Evolutionary conservation across 2,797 vertebrate genomes (phyloP), one percentile per base, ranked within the genome.

Genomic region (Lindbergichthys nudifrons): DNA sequence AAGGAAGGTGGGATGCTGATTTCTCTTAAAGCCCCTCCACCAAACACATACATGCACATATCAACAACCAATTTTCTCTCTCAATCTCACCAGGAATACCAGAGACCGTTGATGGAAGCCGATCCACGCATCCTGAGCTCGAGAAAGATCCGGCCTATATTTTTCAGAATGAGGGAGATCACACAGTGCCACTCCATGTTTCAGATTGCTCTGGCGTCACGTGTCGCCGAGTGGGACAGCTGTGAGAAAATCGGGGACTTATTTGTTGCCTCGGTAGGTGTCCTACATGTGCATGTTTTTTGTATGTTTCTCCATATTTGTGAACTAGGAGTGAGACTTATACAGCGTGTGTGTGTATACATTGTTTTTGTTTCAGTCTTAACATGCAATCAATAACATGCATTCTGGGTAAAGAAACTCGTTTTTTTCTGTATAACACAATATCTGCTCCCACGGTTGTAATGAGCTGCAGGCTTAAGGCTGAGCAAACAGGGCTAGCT

Each of bases 111-210:
- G 87, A 81, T 98, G 94, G 97, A 97, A 79, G 96, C 96, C 56
- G 97, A 98, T 42, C 97, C 96, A 0, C 96, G 96, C 78, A 95
- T 95, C 70, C 92, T 99, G 89, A 98, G 98, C 0, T 85, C 89
- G 1, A 89, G 96, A 58, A 99, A 99, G 94, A 96, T 97, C 89
- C 96, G 95, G 16, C 89, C 91, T 36, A 97, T 99, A 54, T 97
- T 99, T 74, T 95, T 94, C 85, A 91, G 96, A 0, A 91, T 99
- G 81, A 91, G 92, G 81, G 97, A 98, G 94, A 97, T 99, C 88
- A 96, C 96, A 39, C 97, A 99, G 88, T 98, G 97, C 88, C 98
- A 99, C 89, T 97, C 96, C 94, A 97, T 99, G 96, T 98, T 99
- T 92, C 97, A 97, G 93, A 99, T 99, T 0, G 96, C 97, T 0